phyloP scores from a whole-genome alignment of 2,797 vertebrate species.

The Neosilurus hyrtlii region DNA sequence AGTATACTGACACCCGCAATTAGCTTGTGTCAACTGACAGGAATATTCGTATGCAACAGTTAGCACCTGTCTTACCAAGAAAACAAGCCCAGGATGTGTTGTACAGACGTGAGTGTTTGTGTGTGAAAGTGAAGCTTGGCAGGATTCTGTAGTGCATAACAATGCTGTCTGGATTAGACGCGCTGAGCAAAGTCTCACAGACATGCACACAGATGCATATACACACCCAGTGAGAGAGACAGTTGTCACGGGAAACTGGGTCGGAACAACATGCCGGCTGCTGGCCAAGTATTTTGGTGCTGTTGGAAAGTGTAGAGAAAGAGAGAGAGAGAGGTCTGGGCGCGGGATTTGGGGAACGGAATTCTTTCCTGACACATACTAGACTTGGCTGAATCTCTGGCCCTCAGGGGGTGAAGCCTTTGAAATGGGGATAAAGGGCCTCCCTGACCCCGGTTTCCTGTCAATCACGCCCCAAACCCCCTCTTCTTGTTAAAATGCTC shows the following conservation, averaged over 20 bases:
- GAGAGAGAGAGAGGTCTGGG: constrained; percentile 20
- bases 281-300: constrained; percentile 47
- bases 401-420: constrained; percentile 53
- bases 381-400: constrained; percentile 59
- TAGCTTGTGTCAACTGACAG: neutral
- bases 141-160: constrained; percentile 20
- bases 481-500: constrained; percentile 5
- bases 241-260: constrained; percentile 54
- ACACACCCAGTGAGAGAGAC: constrained; percentile 23
- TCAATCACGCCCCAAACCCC: constrained; percentile 21
- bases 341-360: constrained; percentile 54
- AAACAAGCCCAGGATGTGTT: constrained; percentile 15
- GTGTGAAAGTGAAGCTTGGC: constrained; percentile 42
- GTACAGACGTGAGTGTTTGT: constrained; percentile 32
- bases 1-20: neutral
- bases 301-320: constrained; percentile 26
- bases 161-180: constrained; percentile 43
- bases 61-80: constrained; percentile 30
- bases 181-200: constrained; percentile 45
- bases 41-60: neutral
- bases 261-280: constrained; percentile 50
- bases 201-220: constrained; percentile 29
- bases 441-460: constrained; percentile 38
- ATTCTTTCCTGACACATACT: constrained; percentile 61
- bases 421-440: constrained; percentile 44